Evolutionary conservation across 2,888 invertebrate species (phyloP).

Genomic region (Iselma pallidipennis): DNA sequence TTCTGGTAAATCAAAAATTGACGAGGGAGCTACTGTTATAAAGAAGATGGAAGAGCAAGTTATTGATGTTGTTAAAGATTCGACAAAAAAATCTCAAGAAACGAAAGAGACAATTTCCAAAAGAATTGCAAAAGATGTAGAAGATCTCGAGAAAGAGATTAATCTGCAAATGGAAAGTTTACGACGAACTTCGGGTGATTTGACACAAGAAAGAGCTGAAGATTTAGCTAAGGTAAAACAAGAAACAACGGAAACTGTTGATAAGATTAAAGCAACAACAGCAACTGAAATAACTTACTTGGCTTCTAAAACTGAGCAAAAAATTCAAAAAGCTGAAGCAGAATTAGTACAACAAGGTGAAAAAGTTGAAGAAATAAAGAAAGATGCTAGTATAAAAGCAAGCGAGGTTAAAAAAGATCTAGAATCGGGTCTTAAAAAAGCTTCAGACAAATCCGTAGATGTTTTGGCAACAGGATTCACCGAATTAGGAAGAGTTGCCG

Average conservation of each 20-base stretch:
- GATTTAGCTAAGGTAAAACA: constrained; percentile 33
- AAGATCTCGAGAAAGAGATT: background rate
- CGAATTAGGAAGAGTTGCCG: background rate
- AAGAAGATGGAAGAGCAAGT: background rate
- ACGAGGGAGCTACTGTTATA: background rate
- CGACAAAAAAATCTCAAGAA: background rate
- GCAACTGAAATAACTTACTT: background rate
- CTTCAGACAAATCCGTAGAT: background rate
- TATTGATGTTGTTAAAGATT: background rate
- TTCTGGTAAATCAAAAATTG: background rate
- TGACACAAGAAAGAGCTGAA: constrained; percentile 15
- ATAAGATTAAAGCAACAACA: constrained; percentile 1
- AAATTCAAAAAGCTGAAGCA: constrained; percentile 32
- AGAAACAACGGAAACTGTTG: constrained; percentile 17
- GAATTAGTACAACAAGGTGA: constrained; percentile 2
- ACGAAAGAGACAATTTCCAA: background rate
- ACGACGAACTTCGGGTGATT: background rate
- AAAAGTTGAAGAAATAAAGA: background rate
- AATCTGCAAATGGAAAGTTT: background rate
- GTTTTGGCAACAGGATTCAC: background rate
- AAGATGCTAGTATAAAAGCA: background rate
- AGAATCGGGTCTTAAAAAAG: background rate
- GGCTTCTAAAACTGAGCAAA: constrained; percentile 26
- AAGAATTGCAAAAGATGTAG: background rate
- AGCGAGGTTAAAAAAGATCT: background rate